A percentile compares a stretch with the other conserved stretches of the same genome.
Conservation (phyloP, 2,888 invertebrate genomes). For the Hydrotaea cyrtoneurina region DNA sequence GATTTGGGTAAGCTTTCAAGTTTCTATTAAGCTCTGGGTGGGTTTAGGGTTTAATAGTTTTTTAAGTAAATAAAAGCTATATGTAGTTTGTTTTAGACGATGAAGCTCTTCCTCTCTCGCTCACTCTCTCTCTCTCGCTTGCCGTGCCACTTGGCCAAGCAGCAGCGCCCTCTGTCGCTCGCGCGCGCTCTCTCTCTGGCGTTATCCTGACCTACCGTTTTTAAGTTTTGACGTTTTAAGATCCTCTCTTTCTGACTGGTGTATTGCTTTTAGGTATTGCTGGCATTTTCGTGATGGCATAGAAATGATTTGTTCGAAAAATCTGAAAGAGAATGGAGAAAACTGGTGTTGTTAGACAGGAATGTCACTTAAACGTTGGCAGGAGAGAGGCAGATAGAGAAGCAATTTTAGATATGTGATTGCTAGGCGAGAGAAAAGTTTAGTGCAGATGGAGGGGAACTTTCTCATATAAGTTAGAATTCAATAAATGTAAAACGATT, state of each 20-base stretch:
- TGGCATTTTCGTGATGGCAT: constrained; percentile 51
- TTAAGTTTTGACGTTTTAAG: constrained; percentile 12
- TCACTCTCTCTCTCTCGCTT: neutral
- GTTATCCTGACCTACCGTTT: neutral
- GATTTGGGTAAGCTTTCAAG: neutral
- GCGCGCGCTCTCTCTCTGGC: too few species aligned
- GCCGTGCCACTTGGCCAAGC: neutral
- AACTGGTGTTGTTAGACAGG: too few species aligned
- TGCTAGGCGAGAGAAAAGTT: too few species aligned
- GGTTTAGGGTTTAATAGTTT: neutral
- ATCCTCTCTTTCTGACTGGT: constrained; percentile 51
- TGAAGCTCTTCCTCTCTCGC: neutral
- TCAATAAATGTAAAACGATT: too few species aligned
- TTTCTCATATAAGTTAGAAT: too few species aligned
- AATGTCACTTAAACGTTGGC: too few species aligned
- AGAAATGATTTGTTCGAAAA: neutral
- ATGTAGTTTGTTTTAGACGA: neutral
- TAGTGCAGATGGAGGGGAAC: too few species aligned
- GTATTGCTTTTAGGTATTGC: constrained; percentile 60
- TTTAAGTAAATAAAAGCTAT: neutral
- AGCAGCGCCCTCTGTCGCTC: neutral
- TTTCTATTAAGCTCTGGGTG: neutral
- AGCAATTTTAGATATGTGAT: too few species aligned
- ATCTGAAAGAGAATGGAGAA: constrained; percentile 39
- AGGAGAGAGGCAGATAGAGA: too few species aligned